Conservation (phyloP, 2,113 vertebrate species). For the Sapajus apella region DNA sequence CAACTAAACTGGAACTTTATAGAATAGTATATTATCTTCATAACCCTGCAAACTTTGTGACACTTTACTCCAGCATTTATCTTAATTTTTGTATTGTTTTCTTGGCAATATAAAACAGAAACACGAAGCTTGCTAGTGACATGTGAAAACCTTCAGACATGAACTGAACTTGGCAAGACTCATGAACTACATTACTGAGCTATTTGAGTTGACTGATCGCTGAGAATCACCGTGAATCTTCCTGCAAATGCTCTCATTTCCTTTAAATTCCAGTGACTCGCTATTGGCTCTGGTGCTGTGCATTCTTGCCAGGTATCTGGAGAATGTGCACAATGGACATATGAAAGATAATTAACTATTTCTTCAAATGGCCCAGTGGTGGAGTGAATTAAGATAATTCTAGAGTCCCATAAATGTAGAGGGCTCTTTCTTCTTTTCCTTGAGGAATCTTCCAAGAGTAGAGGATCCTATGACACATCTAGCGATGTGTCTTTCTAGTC, state of each 20-base stretch:
- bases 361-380: conserved; percentile 32
- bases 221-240: not conserved
- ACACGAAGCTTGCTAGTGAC: not conserved
- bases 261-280: conserved; percentile 33
- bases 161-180: not conserved
- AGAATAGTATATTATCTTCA: not conserved
- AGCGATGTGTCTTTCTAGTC: not conserved
- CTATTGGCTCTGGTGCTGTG: conserved; percentile 6
- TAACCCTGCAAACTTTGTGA: not conserved
- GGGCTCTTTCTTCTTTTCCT: not conserved
- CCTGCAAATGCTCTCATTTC: conserved; percentile 20
- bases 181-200: not conserved
- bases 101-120: not conserved
- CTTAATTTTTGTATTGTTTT: not conserved
- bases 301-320: not conserved
- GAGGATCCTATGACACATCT: not conserved
- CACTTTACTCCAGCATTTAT: not conserved
- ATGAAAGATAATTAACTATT: conserved; percentile 58
- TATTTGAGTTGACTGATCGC: not conserved
- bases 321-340: conserved; percentile 16
- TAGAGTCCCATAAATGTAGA: not conserved
- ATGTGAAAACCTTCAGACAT: not conserved
- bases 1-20: not conserved
- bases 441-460: not conserved
- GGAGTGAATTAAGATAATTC: conserved; percentile 51